Evolutionary conservation across 2,888 invertebrate genomes (phyloP).

Genomic region (Stratiomys singularior): DNA sequence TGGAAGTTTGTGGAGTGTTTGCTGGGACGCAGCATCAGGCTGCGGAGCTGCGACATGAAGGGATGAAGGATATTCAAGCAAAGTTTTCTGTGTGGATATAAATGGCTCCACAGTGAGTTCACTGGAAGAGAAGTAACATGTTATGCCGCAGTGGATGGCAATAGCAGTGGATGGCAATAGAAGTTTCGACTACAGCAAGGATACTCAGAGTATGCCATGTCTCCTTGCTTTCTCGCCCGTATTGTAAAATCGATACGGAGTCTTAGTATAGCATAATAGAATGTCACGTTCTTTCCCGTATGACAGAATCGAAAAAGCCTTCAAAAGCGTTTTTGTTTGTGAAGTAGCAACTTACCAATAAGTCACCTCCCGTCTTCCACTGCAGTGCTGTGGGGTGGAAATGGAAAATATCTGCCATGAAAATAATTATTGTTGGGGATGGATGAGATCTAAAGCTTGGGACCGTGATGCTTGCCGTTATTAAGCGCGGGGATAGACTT

Average conservation of each 20-base stretch:
- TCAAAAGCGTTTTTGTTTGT: background rate
- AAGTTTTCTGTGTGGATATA: constrained; percentile 24
- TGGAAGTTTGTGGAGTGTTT: constrained; percentile 28
- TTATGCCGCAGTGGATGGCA: constrained; percentile 32
- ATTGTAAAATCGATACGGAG: constrained; percentile 38
- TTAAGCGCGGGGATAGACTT: constrained; percentile 33
- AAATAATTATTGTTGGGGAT: constrained; percentile 41
- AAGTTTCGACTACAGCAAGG: background rate
- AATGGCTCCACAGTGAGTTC: constrained; percentile 35
- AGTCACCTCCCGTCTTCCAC: background rate
- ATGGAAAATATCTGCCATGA: constrained; percentile 30
- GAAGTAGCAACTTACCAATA: background rate
- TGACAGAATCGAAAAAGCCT: constrained; percentile 42
- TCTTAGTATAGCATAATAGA: constrained; percentile 36
- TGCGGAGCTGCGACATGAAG: background rate
- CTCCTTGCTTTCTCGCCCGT: background rate
- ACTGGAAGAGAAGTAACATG: constrained; percentile 29
- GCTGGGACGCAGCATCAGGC: constrained; percentile 6
- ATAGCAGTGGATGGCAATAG: too few species aligned
- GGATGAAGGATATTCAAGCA: background rate
- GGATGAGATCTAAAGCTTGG: constrained; percentile 9
- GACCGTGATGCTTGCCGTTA: constrained; percentile 37
- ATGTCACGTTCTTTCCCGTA: constrained; percentile 50
- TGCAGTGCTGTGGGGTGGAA: constrained; percentile 5
- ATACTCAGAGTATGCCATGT: background rate